Percentiles rank a stretch among this genome's conserved stretches.
Evolutionary conservation across 2,797 vertebrate genomes (phyloP).

Genomic region (Bradypus variegatus): DNA sequence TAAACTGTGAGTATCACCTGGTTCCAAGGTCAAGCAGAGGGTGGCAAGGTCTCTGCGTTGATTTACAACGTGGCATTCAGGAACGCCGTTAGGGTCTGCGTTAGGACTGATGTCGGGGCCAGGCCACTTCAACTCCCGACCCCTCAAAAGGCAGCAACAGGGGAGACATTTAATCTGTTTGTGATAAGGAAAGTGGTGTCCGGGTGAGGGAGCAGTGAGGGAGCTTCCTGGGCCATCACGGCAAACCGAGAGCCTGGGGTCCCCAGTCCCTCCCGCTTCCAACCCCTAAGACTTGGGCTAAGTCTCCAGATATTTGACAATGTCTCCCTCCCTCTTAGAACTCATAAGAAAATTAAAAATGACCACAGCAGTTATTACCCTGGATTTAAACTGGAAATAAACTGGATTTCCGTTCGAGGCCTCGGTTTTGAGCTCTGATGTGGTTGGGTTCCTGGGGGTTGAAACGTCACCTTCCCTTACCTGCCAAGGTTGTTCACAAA

Average conservation of each 20-base stretch:
- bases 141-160: not conserved
- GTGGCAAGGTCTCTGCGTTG: not conserved
- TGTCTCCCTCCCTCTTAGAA: too few relatives aligned
- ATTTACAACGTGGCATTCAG: not conserved
- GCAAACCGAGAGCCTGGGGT: accelerated
- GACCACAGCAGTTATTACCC: accelerated
- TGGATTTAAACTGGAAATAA: not conserved
- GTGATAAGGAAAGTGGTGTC: not conserved
- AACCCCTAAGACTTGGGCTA: not conserved
- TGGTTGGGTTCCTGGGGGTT: accelerated
- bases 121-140: too few relatives aligned
- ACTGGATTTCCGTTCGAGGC: not conserved
- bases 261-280: not conserved
- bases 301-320: not conserved
- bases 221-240: too few relatives aligned
- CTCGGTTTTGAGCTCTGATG: not conserved
- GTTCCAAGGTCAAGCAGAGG: not conserved
- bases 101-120: not conserved
- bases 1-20: not conserved
- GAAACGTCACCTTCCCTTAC: conserved; percentile 67
- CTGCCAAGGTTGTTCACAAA: conserved; percentile 88
- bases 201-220: too few relatives aligned
- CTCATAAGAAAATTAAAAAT: not conserved
- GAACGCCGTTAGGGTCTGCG: accelerated
- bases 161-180: not conserved